A percentile compares a stretch with the other conserved stretches of the same genome.
Conservation (phyloP, 92 coral and sea anemone species). For the Chrysogorgia sp. region DNA sequence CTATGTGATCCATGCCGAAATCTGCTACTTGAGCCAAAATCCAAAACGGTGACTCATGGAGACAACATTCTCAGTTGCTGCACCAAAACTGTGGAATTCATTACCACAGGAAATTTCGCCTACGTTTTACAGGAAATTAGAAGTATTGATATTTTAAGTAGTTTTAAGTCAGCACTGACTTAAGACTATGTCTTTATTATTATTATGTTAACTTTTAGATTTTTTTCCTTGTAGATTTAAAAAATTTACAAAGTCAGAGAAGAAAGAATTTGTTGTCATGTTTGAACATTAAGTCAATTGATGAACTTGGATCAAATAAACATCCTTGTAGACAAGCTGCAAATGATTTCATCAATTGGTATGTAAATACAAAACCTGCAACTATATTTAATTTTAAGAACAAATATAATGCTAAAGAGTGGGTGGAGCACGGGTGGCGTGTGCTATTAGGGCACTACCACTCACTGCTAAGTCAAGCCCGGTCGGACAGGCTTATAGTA, state of each 20-base stretch:
- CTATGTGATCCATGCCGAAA: neutral
- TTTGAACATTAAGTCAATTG: slow-evolving; percentile 62
- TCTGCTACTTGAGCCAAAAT: too few species aligned
- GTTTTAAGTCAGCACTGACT: too few species aligned
- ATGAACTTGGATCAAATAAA: slow-evolving; percentile 64
- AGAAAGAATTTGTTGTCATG: slow-evolving; percentile 62
- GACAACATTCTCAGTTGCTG: too few species aligned
- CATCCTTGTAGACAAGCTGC: slow-evolving; percentile 72
- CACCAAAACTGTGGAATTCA: too few species aligned
- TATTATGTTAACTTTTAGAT: neutral
- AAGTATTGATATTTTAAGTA: too few species aligned
- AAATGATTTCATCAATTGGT: slow-evolving; percentile 88
- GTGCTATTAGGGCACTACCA: too few species aligned
- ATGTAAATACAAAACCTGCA: slow-evolving; percentile 34
- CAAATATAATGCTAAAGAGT: neutral
- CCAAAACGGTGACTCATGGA: too few species aligned
- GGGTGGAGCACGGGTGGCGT: too few species aligned
- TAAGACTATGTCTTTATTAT: neutral
- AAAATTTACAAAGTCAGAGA: slow-evolving; percentile 68
- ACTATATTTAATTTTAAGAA: neutral
- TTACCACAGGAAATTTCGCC: too few species aligned
- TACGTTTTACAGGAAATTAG: too few species aligned
- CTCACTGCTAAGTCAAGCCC: too few species aligned
- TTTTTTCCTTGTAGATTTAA: slow-evolving; percentile 61
- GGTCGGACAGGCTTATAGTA: too few species aligned